Conservation (phyloP, 2,888 invertebrate species). For the Mesorhabditis belari region DNA sequence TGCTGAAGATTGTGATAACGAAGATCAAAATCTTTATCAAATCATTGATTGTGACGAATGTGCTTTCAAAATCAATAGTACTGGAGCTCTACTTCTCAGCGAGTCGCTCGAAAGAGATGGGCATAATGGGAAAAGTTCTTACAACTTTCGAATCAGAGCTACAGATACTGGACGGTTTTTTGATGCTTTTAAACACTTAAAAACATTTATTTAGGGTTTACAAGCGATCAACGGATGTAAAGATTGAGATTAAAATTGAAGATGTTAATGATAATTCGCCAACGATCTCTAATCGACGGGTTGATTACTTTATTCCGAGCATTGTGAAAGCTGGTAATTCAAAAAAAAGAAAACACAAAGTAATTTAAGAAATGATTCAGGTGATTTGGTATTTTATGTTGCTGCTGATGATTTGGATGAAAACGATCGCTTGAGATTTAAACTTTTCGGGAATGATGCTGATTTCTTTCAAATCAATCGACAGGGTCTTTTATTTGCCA, state of each 20-base stretch:
- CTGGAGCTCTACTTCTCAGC: neutral
- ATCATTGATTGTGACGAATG: neutral
- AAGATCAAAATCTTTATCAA: neutral
- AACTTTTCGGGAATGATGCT: too few relatives aligned
- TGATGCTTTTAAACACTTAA: neutral
- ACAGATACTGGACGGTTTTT: neutral
- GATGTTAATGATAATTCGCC: neutral
- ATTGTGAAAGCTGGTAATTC: neutral
- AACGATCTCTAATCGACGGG: neutral
- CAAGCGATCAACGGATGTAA: neutral
- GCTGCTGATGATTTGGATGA: neutral
- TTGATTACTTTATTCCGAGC: neutral
- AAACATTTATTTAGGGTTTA: neutral
- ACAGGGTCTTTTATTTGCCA: neutral
- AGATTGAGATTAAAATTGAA: neutral
- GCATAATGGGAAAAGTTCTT: neutral
- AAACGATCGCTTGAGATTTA: neutral
- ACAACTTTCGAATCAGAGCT: neutral
- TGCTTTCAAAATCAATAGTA: neutral
- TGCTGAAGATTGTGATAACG: neutral
- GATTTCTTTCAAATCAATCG: too few relatives aligned
- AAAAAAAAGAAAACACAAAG: too few relatives aligned
- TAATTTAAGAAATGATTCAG: neutral
- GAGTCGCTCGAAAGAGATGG: too few relatives aligned
- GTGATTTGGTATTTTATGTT: neutral